Percentiles rank a stretch among this genome's conserved stretches.
These are phyloP conservation scores for Antechinus stuartii DNA, from an alignment of 2,113 vertebrate genomes.

Conservation along the genomic window DNA sequence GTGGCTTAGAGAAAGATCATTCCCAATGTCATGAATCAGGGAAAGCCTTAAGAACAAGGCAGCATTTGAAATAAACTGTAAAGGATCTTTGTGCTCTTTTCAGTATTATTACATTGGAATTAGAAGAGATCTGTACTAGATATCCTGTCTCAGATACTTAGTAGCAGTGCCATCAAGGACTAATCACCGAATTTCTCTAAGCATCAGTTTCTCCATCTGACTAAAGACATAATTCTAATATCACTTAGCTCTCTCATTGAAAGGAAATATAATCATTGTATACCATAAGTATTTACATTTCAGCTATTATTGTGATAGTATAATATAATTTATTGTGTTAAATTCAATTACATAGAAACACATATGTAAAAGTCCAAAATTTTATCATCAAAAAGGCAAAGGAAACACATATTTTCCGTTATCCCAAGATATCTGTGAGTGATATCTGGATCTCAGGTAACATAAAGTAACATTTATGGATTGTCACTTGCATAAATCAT, in stretches of 20 bases:
- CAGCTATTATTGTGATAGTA: neutral
- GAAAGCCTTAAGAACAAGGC: neutral
- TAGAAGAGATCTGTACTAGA: neutral
- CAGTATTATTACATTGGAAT: neutral
- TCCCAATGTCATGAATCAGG: neutral
- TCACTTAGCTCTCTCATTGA: neutral
- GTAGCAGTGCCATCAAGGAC: too few relatives aligned
- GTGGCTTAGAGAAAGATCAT: neutral
- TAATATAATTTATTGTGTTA: neutral
- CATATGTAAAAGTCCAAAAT: constrained; percentile 22
- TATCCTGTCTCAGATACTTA: neutral
- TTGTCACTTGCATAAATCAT: neutral
- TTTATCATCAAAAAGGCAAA: constrained; percentile 31
- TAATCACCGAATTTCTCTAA: neutral
- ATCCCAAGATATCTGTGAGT: neutral
- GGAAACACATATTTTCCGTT: constrained; percentile 27
- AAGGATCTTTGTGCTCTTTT: neutral
- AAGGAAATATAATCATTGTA: neutral
- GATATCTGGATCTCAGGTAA: neutral
- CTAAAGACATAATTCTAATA: neutral
- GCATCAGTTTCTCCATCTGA: neutral
- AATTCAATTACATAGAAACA: neutral
- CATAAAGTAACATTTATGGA: neutral
- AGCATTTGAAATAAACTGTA: neutral
- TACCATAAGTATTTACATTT: neutral